Evolutionary conservation across 2,113 vertebrate genomes (phyloP), one percentile per base, ranked within the genome.

Genomic region (Pterocles orientalis): DNA sequence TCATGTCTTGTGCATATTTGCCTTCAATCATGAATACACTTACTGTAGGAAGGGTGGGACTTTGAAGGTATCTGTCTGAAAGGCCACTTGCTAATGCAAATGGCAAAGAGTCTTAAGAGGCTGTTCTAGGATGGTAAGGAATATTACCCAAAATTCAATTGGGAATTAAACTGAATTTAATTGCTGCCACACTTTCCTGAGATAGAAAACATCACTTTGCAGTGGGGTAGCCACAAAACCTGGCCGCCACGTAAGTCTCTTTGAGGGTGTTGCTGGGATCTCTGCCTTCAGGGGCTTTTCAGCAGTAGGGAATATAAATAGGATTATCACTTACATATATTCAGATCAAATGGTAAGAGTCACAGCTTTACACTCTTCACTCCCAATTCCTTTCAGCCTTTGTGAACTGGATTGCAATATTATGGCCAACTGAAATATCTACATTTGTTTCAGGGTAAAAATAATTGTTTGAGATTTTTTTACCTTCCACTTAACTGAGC

Each of bases 201-300:
- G 21, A 14, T 29, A 54, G 6, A 21, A 21, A 82, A 60, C 7
- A 45, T 10, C 18, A 2, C 34, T 41, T 61, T 4, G 26, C 20
- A 66, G 39, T 36, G 9, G 7, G 24, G 7, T 12, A 36, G 19
- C 39, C 68, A 56, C 21, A 90, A 82, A 82, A 23, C 3, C 41
- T 75, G 14, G 3, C 12, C 24, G 21, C 18, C 11, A 4, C 0
- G 1, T 3, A 25, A 24, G 8, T 16, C 18, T 60, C 33, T 78
- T 66, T n/a, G 6, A 8, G 33, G 12, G 3, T 43, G 39, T 20
- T 50, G n/a, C 7, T 50, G 57, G 58, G 36, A 71, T 2, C 7
- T 50, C 51, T 70, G 4, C 18, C 5, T 13, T 14, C 16, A 24
- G 5, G 3, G 72, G 19, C 7, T 62, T 79, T 51, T 39, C 15